These are phyloP conservation scores for Petrocephalus zakoni DNA, from an alignment of 2,113 vertebrate species.

Conservation along the genomic window DNA sequence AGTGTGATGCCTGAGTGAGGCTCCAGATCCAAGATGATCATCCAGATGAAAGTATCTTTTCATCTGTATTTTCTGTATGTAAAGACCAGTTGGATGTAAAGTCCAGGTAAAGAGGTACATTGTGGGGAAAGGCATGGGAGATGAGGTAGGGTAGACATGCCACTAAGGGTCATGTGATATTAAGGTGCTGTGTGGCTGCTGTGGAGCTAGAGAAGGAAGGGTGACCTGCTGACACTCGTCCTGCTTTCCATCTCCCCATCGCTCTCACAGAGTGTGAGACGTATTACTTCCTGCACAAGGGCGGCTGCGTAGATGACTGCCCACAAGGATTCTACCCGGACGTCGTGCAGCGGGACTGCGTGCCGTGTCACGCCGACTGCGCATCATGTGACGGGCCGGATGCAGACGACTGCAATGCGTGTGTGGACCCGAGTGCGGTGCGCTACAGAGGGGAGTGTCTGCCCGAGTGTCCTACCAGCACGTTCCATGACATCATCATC, in stretches of 20 bases:
- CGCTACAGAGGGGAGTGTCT: slow-evolving; percentile 67
- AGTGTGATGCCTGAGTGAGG: not conserved
- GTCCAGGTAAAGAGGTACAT: not conserved
- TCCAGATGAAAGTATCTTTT: not conserved
- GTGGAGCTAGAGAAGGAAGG: not conserved
- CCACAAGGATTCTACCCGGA: slow-evolving; percentile 65
- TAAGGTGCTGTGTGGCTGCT: not conserved
- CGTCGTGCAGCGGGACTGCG: slow-evolving; percentile 54
- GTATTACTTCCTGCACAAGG: slow-evolving; percentile 63
- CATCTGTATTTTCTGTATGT: not conserved
- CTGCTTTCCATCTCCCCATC: not conserved
- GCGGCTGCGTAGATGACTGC: slow-evolving; percentile 68
- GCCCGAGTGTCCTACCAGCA: slow-evolving; percentile 60
- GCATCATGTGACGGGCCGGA: slow-evolving; percentile 68
- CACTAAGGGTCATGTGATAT: not conserved
- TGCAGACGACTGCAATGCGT: slow-evolving; percentile 69
- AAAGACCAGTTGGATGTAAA: not conserved
- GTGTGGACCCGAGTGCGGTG: slow-evolving; percentile 39
- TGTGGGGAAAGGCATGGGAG: not conserved
- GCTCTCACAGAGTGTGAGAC: slow-evolving; percentile 64
- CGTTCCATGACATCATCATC: slow-evolving; percentile 58
- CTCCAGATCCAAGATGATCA: not conserved
- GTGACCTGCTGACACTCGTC: not conserved
- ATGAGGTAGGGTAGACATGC: not conserved
- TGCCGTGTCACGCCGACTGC: slow-evolving; percentile 69